Evolutionary conservation across 2,888 invertebrate genomes (phyloP), one percentile per base, ranked within the genome.

Genomic region (Notocelia uddmanniana): DNA sequence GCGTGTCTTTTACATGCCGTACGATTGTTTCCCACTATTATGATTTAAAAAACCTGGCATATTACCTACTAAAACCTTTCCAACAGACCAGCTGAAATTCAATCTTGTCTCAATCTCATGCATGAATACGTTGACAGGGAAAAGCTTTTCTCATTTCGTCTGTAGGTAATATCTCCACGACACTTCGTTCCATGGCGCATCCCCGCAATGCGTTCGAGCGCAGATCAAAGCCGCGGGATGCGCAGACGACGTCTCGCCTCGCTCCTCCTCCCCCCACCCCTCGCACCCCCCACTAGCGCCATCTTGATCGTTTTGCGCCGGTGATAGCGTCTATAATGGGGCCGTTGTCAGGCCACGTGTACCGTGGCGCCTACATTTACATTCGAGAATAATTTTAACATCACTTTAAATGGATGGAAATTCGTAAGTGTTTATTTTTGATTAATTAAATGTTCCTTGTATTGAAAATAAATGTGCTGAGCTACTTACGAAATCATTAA

Each of bases 181-280:
- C 31, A n/a, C 31, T 54, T 50, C 54, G 64, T 26, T 63, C 34
- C 50, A 5, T 13, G 63, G 57, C 57, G 50, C 55, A 64, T 69
- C 72, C 60, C 67, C 45, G 60, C 57, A 54, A 71, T 60, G 67
- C 68, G 45, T 48, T 62, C 72, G 34, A 62, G 72, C 68, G 62
- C 55, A 72, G 72, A 72, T 72, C 72, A 72, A 72, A 81, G 81
- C 83, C 86, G 81, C 87, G 91, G 89, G 91, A 91, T 92, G 90
- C 91, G 91, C 92, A 91, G 92, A 92, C 92, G 89, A 89, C 89
- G 89, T 89, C 89, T 87, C 87, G 87, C 82, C 87, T 83, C 79
- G 3, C 70, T 66, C 73, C 77, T 74, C 77, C 89, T 86, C 87
- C 87, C 81, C 87, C 83, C 79, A 5, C 72, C 69, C 73, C 76